These are phyloP conservation scores for Ceratina japonica DNA, from an alignment of 1,140 invertebrate species.

Conservation along the genomic window DNA sequence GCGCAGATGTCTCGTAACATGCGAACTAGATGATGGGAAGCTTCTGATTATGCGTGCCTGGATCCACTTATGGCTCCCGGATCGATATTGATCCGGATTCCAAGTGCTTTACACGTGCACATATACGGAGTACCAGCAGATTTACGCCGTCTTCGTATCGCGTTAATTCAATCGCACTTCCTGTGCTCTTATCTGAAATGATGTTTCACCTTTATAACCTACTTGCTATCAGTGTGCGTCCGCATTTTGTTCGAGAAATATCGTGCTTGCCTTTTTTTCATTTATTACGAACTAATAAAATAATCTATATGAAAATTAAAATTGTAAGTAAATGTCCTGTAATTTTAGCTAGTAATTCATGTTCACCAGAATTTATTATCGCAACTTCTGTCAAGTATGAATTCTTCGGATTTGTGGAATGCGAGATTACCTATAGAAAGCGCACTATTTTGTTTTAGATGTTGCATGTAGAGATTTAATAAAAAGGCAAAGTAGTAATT, in stretches of 20 bases:
- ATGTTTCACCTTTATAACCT: neutral
- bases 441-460: too few relatives aligned
- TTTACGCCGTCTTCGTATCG: neutral
- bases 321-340: too few relatives aligned
- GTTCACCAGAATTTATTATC: too few relatives aligned
- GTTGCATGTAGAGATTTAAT: too few relatives aligned
- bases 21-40: conserved; percentile 50
- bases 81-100: conserved; percentile 34
- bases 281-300: neutral
- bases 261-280: neutral
- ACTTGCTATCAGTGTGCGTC: neutral
- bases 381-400: too few relatives aligned
- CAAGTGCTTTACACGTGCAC: conserved; percentile 6
- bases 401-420: too few relatives aligned
- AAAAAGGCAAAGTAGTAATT: neutral
- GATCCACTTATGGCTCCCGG: neutral
- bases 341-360: too few relatives aligned
- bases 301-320: too few relatives aligned
- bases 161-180: conserved; percentile 3
- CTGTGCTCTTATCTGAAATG: neutral
- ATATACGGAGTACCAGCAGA: neutral
- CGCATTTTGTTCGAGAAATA: neutral
- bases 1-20: conserved; percentile 24
- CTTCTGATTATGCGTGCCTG: conserved; percentile 41
- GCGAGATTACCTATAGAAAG: too few relatives aligned